Evolutionary conservation across 2,888 invertebrate genomes (phyloP), one percentile per base, ranked within the genome.

Genomic region (Dendrolimus pini): DNA sequence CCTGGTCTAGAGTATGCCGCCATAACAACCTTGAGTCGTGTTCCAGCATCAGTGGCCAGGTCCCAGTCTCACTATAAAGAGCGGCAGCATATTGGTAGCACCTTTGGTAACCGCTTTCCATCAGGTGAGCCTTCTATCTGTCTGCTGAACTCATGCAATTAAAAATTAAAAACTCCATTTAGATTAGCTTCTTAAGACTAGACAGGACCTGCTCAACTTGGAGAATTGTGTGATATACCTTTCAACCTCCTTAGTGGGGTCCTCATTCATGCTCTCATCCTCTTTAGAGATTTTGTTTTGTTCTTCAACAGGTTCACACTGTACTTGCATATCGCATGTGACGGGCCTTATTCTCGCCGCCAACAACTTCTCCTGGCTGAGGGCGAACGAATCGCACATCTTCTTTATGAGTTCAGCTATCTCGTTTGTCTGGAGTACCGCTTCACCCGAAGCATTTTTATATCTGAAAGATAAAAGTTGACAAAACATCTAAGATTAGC

Each of bases 371-470:
- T 87, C 83, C 56, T 89, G 89, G 56, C 82, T 87, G 1, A 67
- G 62, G 0, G 86, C 64, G 66, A 89, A 85, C 0, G 88, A 83
- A 9, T 87, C 85, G 62, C 80, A 89, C 89, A 89, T 89, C 54
- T 79, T 84, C 67, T 78, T 84, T 58, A 90, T 84, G 1, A 90
- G 60, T 0, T 88, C 85, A 0, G 89, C 72, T 62, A 90, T 76
- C 54, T 89, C 87, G 58, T 78, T 85, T 0, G 82, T 83, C 58
- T 83, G 82, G 2, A 87, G 69, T 0, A 85, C 62, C 0, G 82
- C 66, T 41, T 85, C 84, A 42, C 89, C 89, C 0, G 83, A 70
- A 0, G 88, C 87, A 52, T 80, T 85, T 68, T 77, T 86, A 62
- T 85, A 89, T 62, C 89, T 89, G 66, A 59, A 63, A 63, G 9